phyloP scores from a whole-genome alignment of 2,888 invertebrate genomes.

The Pogonocherus hispidulus region DNA sequence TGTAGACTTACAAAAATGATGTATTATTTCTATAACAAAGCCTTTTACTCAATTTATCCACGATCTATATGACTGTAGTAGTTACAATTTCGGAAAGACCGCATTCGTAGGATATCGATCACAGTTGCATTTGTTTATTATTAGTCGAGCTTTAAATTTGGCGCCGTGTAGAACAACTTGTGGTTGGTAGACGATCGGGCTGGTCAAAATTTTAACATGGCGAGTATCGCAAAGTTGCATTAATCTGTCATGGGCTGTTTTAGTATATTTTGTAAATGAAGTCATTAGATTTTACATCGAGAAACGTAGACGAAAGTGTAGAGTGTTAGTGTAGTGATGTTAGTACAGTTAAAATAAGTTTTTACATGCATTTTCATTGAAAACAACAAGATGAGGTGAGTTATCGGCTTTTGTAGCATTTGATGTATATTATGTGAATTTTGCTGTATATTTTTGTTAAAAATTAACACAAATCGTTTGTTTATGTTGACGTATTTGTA shows the following conservation, averaged over 20 bases:
- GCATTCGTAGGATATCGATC: background rate
- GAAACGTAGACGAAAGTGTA: constrained; percentile 41
- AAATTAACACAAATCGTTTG: background rate
- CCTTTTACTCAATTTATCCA: no score
- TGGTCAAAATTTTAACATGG: constrained; percentile 60
- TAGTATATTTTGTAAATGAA: constrained; percentile 52
- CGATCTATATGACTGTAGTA: no score
- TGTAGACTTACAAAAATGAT: no score
- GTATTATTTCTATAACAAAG: no score
- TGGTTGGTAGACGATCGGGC: constrained; percentile 57
- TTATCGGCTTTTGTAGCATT: constrained; percentile 45
- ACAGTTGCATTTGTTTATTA: constrained; percentile 17
- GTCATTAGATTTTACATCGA: constrained; percentile 43
- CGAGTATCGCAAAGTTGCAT: constrained; percentile 44
- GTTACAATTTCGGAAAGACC: no score
- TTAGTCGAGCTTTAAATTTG: constrained; percentile 41
- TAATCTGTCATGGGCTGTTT: constrained; percentile 43
- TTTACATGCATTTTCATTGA: constrained; percentile 56
- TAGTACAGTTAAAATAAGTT: constrained; percentile 51
- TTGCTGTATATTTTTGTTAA: background rate
- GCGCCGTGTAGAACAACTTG: constrained; percentile 33
- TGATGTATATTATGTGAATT: constrained; percentile 19
- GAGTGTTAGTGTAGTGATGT: constrained; percentile 51
- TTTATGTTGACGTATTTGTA: background rate
- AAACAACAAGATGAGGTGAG: constrained; percentile 60